phyloP scores from a whole-genome alignment of 2,888 invertebrate genomes.

The Lasioglossum leucozonium region DNA sequence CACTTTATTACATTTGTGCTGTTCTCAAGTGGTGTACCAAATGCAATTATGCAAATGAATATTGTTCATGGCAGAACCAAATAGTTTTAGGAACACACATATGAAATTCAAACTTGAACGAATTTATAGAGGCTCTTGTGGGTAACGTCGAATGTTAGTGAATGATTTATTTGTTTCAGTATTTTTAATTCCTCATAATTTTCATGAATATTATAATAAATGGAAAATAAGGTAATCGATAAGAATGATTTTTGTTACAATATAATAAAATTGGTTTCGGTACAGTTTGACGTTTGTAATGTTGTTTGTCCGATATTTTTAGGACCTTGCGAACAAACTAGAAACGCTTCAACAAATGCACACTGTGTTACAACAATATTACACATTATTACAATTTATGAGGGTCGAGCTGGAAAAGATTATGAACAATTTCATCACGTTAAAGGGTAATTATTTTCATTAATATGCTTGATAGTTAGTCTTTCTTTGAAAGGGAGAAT shows the following conservation, averaged over 20 bases:
- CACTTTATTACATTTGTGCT: neutral
- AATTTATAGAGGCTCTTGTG: constrained; percentile 16
- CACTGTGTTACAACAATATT: constrained; percentile 66
- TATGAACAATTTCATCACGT: constrained; percentile 47
- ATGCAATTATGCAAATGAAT: constrained; percentile 18
- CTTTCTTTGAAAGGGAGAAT: neutral
- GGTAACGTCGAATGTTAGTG: neutral
- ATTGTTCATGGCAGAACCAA: neutral
- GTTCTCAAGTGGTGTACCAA: neutral
- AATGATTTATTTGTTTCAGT: too few relatives aligned
- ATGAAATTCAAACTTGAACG: constrained; percentile 28
- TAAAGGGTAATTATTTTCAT: constrained; percentile 40
- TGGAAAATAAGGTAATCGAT: constrained; percentile 41
- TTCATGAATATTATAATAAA: constrained; percentile 18
- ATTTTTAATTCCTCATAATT: neutral
- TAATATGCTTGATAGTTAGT: neutral
- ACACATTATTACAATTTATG: constrained; percentile 63
- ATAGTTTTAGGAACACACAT: constrained; percentile 31
- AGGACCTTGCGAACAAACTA: constrained; percentile 56
- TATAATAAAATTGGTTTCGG: neutral
- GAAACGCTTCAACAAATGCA: constrained; percentile 59
- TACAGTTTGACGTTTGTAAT: neutral
- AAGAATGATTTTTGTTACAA: neutral
- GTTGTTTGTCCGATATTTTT: constrained; percentile 12
- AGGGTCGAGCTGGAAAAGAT: constrained; percentile 72